Evolutionary conservation across 2,888 invertebrate species (phyloP), one percentile per base, ranked within the genome.

Genomic region (Epinotia ramella): DNA sequence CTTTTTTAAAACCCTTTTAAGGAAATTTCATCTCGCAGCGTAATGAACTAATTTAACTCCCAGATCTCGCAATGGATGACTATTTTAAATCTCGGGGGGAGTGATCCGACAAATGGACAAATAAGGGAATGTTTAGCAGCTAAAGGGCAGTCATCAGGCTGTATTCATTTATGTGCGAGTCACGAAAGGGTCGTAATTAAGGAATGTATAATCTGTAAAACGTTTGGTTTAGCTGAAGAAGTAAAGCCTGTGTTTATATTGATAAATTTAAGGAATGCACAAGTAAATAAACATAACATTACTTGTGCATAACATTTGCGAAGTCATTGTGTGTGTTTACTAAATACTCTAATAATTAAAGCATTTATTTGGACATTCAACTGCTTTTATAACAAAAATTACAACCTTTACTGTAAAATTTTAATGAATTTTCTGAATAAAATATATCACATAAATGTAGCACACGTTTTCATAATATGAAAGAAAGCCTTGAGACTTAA

Each of bases 31-130:
- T 81, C 78, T 80, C 67, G 77, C 77, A 78, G 80, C 81, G 80
- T 86, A 89, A 87, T 84, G 81, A 88, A 85, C 84, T 86, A 87
- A 87, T 88, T 88, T 84, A 81, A 81, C 81, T 86, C 78, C 78
- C 80, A 80, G 83, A 84, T 80, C 84, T 83, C 81, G 82, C 82
- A 84, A 84, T 83, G 83, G 83, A 87, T 85, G 86, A 83, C 81
- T 77, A 80, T 81, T 83, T 85, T 84, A 84, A 87, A 86, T 86
- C 84, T 83, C 70, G 79, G 78, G 78, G 80, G 81, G 79, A 78
- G 78, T 81, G 70, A 75, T 79, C 81, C 83, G 86, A 84, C 80
- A 86, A 87, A 85, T 83, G 81, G 80, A 84, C 82, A 84, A 84
- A 86, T 81, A 84, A 86, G 80, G 79, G 79, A 81, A 82, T 81